Evolutionary conservation across 2,797 vertebrate genomes (phyloP).

Genomic region (Chelmon rostratus): DNA sequence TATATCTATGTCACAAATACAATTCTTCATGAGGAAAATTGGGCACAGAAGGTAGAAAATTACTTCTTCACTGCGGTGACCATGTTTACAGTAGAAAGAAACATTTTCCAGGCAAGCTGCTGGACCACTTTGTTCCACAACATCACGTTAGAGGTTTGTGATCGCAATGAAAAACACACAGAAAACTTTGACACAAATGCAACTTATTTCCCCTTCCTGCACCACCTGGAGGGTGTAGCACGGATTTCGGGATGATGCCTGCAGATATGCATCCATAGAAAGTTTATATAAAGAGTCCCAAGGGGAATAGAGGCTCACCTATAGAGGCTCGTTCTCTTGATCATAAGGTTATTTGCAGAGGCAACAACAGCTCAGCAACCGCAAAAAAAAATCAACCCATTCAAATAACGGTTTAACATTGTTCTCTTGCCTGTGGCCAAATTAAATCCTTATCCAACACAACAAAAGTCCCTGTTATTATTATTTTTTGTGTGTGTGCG

Average conservation of each 20-base stretch:
- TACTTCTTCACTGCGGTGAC: constrained; percentile 51
- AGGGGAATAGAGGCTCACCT: constrained; percentile 13
- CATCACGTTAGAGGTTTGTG: constrained; percentile 30
- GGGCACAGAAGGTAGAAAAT: constrained; percentile 64
- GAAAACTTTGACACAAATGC: background rate
- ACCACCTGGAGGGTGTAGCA: background rate
- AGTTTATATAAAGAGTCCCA: constrained; percentile 27
- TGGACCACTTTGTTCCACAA: constrained; percentile 42
- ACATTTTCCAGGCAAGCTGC: constrained; percentile 26
- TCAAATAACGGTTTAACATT: constrained; percentile 33
- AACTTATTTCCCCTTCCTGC: constrained; percentile 4
- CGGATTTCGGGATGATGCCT: constrained; percentile 20
- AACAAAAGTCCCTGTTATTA: constrained; percentile 41
- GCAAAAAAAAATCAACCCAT: constrained; percentile 39
- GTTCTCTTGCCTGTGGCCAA: constrained; percentile 39
- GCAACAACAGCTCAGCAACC: constrained; percentile 12
- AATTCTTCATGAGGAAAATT: constrained; percentile 72
- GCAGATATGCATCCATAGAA: constrained; percentile 19
- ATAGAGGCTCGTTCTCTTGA: background rate
- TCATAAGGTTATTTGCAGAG: constrained; percentile 1
- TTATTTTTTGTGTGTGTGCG: constrained; percentile 33
- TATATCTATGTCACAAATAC: constrained; percentile 63
- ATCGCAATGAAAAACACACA: background rate
- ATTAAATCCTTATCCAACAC: constrained; percentile 49
- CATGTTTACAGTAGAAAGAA: constrained; percentile 41